Evolutionary conservation across 2,888 invertebrate genomes (phyloP), one percentile per base, ranked within the genome.

Genomic region (Balanococcus diminutus): DNA sequence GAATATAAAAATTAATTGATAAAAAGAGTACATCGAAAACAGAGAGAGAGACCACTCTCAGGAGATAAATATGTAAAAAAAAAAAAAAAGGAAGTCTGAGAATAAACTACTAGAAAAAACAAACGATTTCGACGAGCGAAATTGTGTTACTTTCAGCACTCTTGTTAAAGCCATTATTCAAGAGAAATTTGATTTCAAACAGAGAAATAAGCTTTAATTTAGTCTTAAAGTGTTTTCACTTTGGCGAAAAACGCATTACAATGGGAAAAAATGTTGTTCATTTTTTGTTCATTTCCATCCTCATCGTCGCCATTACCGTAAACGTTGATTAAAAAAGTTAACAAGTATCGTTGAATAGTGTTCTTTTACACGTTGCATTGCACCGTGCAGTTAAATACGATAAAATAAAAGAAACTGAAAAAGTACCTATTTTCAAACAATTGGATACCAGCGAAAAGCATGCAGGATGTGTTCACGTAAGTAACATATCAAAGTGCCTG

Each of bases 1-100:
- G 75, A 79, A 79, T 79, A 79, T 79, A 79, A 79, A 79, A 79
- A 79, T 79, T 79, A 79, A 79, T 79, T 79, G 36, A 32, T 79
- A 32, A 67, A 79, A 79, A 36, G 36, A 31, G 32, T 32, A 31
- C n/a, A 31, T 36, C 14, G 32, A n/a, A n/a, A n/a, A n/a, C n/a
- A n/a, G n/a, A n/a, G n/a, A n/a, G n/a, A 4, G 28, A 79, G 36
- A 79, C 36, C 28, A n/a, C n/a, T 67, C 67, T 67, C 67, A 4
- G 11, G 75, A 79, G 75, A 19, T 9, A 79, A 79, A 79, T 36
- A 79, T 79, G 9, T 19, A 79, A 79, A 79, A 36, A 32, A 67
- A 22, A 28, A 6, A 28, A 3, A 31, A 32, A 72, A n/a, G n/a
- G n/a, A n/a, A n/a, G n/a, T n/a, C n/a, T n/a, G n/a, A n/a, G n/a